Base-by-base conservation (phyloP, 2,888 invertebrate genomes). In the Eustalomyia histrio region DNA sequence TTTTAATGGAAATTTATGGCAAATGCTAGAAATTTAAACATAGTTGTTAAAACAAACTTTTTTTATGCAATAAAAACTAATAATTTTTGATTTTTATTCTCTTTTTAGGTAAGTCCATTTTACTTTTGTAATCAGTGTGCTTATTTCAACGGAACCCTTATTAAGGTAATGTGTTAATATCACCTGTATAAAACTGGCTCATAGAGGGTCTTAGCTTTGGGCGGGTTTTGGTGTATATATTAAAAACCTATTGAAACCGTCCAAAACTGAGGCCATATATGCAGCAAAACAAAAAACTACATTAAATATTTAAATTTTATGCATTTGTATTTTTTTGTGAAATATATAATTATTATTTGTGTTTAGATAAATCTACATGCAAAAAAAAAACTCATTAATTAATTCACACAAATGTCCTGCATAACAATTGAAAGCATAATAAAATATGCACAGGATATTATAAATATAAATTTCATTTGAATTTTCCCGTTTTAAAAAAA, bases 221-320 rank as follows among this genome's bases (percentile, higher is more conserved):
- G 90, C 90, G 91, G 90, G 90, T 91, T 91, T 90, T 91, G 90
- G 90, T 90, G 90, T 90, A 89, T 84, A 85, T 87, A 84, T 84
- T 78, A 84, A 87, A 87, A 90, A 73, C 89, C 90, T 87, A 91
- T 90, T 91, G 90, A 91, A 91, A 91, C 90, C 90, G 90, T 90
- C 90, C 90, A 90, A 90, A 90, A 90, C 90, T 90, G 90, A 90
- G 90, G 90, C 90, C 86, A 84, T 86, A 86, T 87, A 83, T 75
- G 76, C 18, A 18, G 76, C 55, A 39, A 29, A 29, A 29, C 7
- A 29, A 24, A 33, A 33, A 67, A 60, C 43, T n/a, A 47, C 43
- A n/a, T 47, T n/a, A 47, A 47, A 47, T 47, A 47, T 47, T 47
- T 47, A n/a, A n/a, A 47, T 47, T 47, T n/a, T 47, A n/a, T 47